These are phyloP conservation scores for Pseudomugil gertrudae DNA, from an alignment of 2,797 vertebrate species.

Conservation along the genomic window DNA sequence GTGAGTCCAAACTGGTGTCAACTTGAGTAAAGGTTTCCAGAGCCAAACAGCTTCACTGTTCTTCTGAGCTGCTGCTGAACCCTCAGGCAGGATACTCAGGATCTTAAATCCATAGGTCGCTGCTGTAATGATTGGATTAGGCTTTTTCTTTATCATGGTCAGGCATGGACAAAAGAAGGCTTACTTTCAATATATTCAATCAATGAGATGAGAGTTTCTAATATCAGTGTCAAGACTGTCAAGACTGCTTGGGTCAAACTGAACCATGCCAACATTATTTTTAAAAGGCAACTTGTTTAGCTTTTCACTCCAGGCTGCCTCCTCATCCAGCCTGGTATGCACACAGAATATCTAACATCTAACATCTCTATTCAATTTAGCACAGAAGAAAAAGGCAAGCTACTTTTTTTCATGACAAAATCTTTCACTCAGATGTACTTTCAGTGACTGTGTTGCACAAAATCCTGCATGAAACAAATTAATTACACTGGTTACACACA, in stretches of 20 bases:
- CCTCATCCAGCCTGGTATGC: constrained; percentile 26
- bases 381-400: neutral
- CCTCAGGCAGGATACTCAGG: constrained; percentile 22
- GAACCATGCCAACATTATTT: constrained; percentile 21
- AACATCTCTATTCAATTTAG: neutral
- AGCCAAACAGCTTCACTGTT: constrained; percentile 4
- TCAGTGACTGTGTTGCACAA: neutral
- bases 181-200: constrained; percentile 10
- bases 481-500: neutral
- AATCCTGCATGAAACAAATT: neutral
- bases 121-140: constrained; percentile 53
- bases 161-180: constrained; percentile 1
- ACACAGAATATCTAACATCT: constrained; percentile 32
- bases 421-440: neutral
- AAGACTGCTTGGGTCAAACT: too few species aligned
- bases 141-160: constrained; percentile 25
- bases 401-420: neutral
- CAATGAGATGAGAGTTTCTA: constrained; percentile 1
- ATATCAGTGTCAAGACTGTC: constrained; percentile 7
- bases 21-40: constrained; percentile 2
- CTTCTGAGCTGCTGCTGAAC: constrained; percentile 14
- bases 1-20: constrained; percentile 9
- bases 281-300: constrained; percentile 53
- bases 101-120: constrained; percentile 25
- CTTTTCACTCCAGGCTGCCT: constrained; percentile 42